Percentiles rank a stretch among this genome's conserved stretches.
These are phyloP conservation scores for Sterna hirundo DNA, from an alignment of 2,113 vertebrate species.

Conservation along the genomic window DNA sequence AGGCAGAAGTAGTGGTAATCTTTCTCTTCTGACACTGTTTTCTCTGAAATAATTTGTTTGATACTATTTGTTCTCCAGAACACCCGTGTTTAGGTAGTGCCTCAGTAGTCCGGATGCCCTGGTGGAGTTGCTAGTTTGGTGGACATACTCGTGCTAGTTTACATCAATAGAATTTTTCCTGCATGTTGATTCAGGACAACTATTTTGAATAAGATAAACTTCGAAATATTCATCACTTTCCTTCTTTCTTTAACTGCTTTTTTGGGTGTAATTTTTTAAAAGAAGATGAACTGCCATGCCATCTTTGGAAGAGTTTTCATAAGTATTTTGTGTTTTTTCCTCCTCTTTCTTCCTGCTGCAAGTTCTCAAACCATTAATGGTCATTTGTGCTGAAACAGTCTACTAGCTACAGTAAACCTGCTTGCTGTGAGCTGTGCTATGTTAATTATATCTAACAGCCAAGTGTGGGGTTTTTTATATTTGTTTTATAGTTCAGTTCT, in stretches of 20 bases:
- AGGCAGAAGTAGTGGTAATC: background rate
- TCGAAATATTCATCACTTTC: background rate
- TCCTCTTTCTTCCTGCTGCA: background rate
- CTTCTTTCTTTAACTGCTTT: background rate
- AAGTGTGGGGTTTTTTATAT: background rate
- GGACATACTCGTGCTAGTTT: background rate
- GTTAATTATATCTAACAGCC: background rate
- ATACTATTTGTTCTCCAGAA: background rate
- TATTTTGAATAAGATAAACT: slow-evolving; percentile 8
- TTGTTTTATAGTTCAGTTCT: slow-evolving; percentile 6
- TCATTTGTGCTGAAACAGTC: background rate
- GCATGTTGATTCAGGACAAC: background rate
- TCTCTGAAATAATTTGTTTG: background rate
- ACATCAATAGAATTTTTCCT: background rate
- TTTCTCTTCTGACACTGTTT: background rate
- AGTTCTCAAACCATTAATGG: background rate
- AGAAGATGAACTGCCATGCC: background rate
- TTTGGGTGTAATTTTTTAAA: background rate
- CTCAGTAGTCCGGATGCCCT: background rate
- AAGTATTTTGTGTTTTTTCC: background rate
- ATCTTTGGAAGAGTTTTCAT: background rate
- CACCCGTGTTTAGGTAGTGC: background rate
- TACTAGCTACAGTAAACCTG: background rate
- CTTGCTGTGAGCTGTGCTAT: background rate
- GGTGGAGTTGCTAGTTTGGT: background rate